Evolutionary conservation across 2,888 invertebrate genomes (phyloP), one percentile per base, ranked within the genome.

Genomic region (Stomorhina lunata): DNA sequence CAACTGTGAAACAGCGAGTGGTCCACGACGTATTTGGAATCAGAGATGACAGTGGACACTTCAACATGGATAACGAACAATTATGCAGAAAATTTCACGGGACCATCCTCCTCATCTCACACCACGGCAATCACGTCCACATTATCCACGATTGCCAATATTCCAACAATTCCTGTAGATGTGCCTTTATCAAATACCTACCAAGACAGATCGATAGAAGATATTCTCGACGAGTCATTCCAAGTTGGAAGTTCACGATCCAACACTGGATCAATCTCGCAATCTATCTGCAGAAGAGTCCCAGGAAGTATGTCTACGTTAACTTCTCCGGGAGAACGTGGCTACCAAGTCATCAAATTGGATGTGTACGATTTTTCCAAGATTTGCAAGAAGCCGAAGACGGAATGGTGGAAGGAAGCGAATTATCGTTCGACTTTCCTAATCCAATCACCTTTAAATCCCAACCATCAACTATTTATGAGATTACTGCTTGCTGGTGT

Each of bases 211-310:
- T 77, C 65, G 29, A 7, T 69, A 20, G 66, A 63, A 48, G 82
- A 80, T 83, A 34, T 57, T 45, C 81, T 83, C 2, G 80, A 80
- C 25, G 76, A 81, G 61, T 75, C 40, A 9, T 80, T 84, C 65
- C 77, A 72, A 78, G 76, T 61, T 59, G 73, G 75, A 68, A 80
- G 15, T 80, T 73, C 78, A 59, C 71, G 57, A 63, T 80, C 69
- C 45, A 82, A 0, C 80, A 82, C 27, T 84, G 84, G 80, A 53
- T 61, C 12, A 82, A 77, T 84, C 20, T 72, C 20, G 4, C 77
- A 81, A 69, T 84, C 72, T 84, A 76, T 84, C 34, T 77, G 15
- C 66, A 80, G 77, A 81, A 69, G 43, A 66, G 50, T 32, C 2
- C 32, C 57, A 48, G 50, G 57, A 10, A 53, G n/a, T 65, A 65